These are phyloP conservation scores for Akabosia matsudoensis DNA, from an alignment of 1,140 invertebrate genomes.

Conservation along the genomic window DNA sequence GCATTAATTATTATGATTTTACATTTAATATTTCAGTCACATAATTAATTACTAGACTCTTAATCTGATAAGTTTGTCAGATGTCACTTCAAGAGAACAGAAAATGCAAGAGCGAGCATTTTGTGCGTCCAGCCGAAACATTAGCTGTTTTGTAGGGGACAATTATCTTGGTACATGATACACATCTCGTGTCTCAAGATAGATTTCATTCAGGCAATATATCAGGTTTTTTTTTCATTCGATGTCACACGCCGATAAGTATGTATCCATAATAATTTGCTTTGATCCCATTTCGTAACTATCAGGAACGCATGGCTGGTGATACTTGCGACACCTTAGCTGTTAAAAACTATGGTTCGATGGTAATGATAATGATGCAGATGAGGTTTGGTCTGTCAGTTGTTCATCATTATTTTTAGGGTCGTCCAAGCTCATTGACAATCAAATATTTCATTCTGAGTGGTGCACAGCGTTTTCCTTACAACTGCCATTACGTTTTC, in stretches of 20 bases:
- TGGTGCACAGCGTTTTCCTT: no score
- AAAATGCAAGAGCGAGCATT: no score
- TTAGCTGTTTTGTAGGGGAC: neutral
- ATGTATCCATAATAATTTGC: neutral
- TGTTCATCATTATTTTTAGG: no score
- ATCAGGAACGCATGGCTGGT: neutral
- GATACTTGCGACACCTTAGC: neutral
- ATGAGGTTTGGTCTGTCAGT: no score
- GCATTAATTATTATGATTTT: neutral
- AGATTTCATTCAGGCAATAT: neutral
- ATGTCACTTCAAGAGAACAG: neutral
- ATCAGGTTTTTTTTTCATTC: neutral
- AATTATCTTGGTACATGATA: no score
- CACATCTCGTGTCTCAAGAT: neutral
- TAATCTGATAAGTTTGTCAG: slow-evolving; percentile 13
- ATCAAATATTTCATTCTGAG: no score
- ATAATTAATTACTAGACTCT: slow-evolving; percentile 1
- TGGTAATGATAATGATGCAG: no score
- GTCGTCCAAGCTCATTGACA: no score
- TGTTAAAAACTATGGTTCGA: no score
- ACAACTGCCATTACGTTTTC: no score
- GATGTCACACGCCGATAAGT: neutral
- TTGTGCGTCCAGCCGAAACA: neutral
- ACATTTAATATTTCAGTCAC: neutral
- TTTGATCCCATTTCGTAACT: no score